Evolutionary conservation across 2,888 invertebrate species (phyloP).

Genomic region (Trypoxylon attenuatum): DNA sequence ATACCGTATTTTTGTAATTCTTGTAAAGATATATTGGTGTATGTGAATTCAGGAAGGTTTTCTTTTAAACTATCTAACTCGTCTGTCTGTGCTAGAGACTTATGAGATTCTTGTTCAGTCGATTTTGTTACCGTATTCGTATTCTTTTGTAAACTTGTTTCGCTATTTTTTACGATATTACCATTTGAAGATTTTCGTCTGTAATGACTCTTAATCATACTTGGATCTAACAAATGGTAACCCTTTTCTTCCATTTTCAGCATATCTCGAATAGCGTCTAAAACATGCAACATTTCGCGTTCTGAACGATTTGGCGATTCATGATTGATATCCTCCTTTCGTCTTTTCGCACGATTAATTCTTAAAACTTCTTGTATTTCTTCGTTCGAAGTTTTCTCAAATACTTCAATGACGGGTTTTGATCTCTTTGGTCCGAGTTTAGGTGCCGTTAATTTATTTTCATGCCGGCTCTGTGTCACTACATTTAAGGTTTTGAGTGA

Average conservation of each 20-base stretch:
- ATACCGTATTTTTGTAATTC: slow-evolving; percentile 12
- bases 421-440: too few relatives aligned
- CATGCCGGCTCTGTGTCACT: too few relatives aligned
- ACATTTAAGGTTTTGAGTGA: too few relatives aligned
- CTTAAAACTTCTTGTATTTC: slow-evolving; percentile 42
- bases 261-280: slow-evolving; percentile 30
- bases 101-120: too few relatives aligned
- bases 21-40: neutral
- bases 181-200: too few relatives aligned
- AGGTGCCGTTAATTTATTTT: too few relatives aligned
- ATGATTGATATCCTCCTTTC: slow-evolving; percentile 38
- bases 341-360: slow-evolving; percentile 45
- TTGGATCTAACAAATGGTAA: slow-evolving; percentile 4
- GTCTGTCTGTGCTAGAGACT: too few relatives aligned
- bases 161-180: neutral
- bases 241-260: slow-evolving; percentile 6
- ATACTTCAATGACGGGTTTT: too few relatives aligned
- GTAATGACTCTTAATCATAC: too few relatives aligned
- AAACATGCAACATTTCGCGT: slow-evolving; percentile 34
- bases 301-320: slow-evolving; percentile 49
- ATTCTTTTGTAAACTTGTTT: too few relatives aligned
- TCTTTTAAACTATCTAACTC: slow-evolving; percentile 16
- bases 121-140: too few relatives aligned
- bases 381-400: slow-evolving; percentile 2
- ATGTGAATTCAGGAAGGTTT: slow-evolving; percentile 19